Base-by-base conservation (phyloP, 2,113 vertebrate species). In the Siniperca chuatsi region DNA sequence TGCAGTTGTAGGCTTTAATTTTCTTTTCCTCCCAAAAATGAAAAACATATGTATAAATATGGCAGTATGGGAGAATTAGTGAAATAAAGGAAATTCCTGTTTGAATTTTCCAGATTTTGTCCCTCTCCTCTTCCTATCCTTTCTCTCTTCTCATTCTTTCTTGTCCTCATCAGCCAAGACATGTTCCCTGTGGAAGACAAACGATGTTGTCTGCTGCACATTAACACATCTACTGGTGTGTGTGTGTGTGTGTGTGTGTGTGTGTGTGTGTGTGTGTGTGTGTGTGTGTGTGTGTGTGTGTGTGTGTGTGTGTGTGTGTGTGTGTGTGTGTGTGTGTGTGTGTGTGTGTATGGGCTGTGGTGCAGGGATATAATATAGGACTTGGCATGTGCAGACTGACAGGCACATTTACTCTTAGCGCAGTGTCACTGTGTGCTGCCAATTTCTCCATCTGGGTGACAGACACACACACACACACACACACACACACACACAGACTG, bases 391-490 rank as follows among this genome's bases (percentile, higher is more conserved):
- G 52, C 57, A 58, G 60, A 25, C n/a, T 78, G 64, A 68, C 69
- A 77, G 48, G 42, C 77, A 57, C 44, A 77, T 76, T 82, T 58
- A 81, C 62, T 81, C 71, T 65, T 52, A 67, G 72, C 50, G 71
- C 77, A 70, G 75, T 68, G 33, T 50, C 40, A 33, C 29, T 44
- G 15, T 79, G 69, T 54, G n/a, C 82, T 80, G 82, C 85, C 87
- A 90, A 16, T 71, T 65, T 81, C 44, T 86, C 87, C 76, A 86
- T 86, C 77, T 89, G 88, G 73, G 79, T 79, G 68, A 79, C 69
- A 88, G 67, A 79, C 54, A 77, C 44, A 77, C 37, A 81, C 16
- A 78, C 60, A 50, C 10, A 70, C 71, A 77, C 44, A 77, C 37
- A 81, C 16, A 78, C 46, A 60, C 60, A 69, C 65, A 79, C 54